Conservation (phyloP, 2,888 invertebrate genomes). For the Drosophila paramelanica region DNA sequence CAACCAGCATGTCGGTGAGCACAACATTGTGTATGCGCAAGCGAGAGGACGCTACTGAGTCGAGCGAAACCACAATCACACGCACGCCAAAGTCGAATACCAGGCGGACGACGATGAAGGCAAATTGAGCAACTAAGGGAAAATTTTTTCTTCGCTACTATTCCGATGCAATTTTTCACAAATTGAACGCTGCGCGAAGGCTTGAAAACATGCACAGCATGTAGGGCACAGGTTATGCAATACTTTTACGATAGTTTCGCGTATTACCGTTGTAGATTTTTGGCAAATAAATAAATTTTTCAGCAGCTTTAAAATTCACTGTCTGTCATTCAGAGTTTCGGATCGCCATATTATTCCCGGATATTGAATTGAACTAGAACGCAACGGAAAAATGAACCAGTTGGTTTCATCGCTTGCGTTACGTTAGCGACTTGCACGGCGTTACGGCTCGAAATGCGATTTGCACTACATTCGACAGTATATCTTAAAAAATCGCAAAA, state of each 20-base stretch:
- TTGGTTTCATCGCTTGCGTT: slow-evolving; percentile 7
- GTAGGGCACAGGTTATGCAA: slow-evolving; percentile 40
- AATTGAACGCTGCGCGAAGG: slow-evolving; percentile 18
- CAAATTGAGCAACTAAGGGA: slow-evolving; percentile 71
- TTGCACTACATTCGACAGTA: background rate
- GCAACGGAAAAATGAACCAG: slow-evolving; percentile 39
- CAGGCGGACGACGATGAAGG: slow-evolving; percentile 65
- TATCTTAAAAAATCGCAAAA: background rate
- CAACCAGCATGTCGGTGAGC: slow-evolving; percentile 32
- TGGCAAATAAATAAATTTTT: slow-evolving; percentile 75
- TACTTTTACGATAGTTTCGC: slow-evolving; percentile 60
- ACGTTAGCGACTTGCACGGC: slow-evolving; percentile 8
- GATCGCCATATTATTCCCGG: slow-evolving; percentile 79
- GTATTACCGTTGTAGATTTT: slow-evolving; percentile 76
- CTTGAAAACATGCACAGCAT: slow-evolving; percentile 53
- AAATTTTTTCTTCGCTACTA: slow-evolving; percentile 70
- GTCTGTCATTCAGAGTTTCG: slow-evolving; percentile 74
- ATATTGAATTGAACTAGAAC: slow-evolving; percentile 50
- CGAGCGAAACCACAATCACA: slow-evolving; percentile 57
- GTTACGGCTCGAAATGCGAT: background rate
- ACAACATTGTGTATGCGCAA: slow-evolving; percentile 41
- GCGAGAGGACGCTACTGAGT: slow-evolving; percentile 58
- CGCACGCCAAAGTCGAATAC: slow-evolving; percentile 73
- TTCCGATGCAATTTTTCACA: slow-evolving; percentile 55
- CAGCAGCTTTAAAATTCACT: slow-evolving; percentile 75